Percentiles rank a stretch among this genome's conserved stretches.
Evolutionary conservation across 2,888 invertebrate genomes (phyloP).

Genomic region (Scrobipalpa costella): DNA sequence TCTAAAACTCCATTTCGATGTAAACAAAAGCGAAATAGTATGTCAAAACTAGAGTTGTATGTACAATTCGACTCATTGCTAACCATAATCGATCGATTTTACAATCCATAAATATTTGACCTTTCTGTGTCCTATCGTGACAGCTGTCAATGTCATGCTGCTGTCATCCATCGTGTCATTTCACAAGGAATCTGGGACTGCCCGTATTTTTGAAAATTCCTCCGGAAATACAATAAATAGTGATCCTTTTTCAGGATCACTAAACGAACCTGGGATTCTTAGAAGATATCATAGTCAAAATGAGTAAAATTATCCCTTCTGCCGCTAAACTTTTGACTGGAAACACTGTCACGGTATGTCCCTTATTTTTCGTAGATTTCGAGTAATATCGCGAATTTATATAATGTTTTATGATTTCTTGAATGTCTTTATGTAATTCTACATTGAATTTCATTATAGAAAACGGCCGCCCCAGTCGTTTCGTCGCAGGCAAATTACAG

Average conservation of each 20-base stretch:
- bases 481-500: constrained; percentile 79
- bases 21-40: not conserved
- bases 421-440: constrained; percentile 18
- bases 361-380: constrained; percentile 23
- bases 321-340: constrained; percentile 62
- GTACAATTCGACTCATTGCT: not conserved
- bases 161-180: not conserved
- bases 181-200: constrained; percentile 11
- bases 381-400: constrained; percentile 22
- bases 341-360: constrained; percentile 60
- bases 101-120: not conserved
- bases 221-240: constrained; percentile 33
- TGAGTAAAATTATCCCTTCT: constrained; percentile 70
- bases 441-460: constrained; percentile 54
- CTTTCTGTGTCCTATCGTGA: constrained; percentile 11
- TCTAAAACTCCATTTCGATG: not conserved
- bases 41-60: not conserved
- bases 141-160: constrained; percentile 21
- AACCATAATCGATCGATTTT: not conserved
- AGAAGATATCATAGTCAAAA: constrained; percentile 55
- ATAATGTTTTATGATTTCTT: constrained; percentile 18
- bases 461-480: constrained; percentile 57
- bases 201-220: constrained; percentile 8
- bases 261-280: constrained; percentile 65
- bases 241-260: constrained; percentile 54